Evolutionary conservation across 2,888 invertebrate genomes (phyloP).

Genomic region (Cheilosia vulpina): DNA sequence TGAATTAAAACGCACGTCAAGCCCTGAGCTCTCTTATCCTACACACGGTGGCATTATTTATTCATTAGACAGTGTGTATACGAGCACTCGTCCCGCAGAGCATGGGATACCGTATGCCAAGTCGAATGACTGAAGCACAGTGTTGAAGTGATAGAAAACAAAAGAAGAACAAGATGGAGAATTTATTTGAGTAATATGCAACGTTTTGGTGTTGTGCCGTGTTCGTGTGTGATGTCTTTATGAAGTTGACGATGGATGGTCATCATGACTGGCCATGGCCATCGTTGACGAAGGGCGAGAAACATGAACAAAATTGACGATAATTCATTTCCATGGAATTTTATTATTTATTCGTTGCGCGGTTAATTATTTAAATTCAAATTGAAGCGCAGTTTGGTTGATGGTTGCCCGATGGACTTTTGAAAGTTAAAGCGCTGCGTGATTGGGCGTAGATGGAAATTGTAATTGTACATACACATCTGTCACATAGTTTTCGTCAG

Average conservation of each 20-base stretch:
- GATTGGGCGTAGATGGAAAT: background rate
- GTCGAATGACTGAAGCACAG: slow-evolving; percentile 17
- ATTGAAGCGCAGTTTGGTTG: slow-evolving; percentile 26
- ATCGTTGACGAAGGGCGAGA: slow-evolving; percentile 62
- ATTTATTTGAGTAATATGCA: slow-evolving; percentile 49
- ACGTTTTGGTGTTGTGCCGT: slow-evolving; percentile 7
- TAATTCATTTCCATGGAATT: slow-evolving; percentile 73
- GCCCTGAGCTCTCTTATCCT: slow-evolving; percentile 41
- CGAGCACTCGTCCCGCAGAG: slow-evolving; percentile 11
- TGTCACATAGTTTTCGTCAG: background rate
- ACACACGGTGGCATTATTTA: slow-evolving; percentile 68
- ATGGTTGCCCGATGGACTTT: slow-evolving; percentile 24
- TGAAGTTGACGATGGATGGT: slow-evolving; percentile 55
- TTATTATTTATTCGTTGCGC: slow-evolving; percentile 48
- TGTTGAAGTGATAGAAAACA: slow-evolving; percentile 58
- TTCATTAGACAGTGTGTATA: slow-evolving; percentile 68
- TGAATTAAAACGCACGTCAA: slow-evolving; percentile 75
- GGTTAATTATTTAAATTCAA: slow-evolving; percentile 72
- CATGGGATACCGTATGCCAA: background rate
- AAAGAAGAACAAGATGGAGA: slow-evolving; percentile 48
- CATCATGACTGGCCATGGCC: slow-evolving; percentile 21
- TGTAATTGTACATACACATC: background rate
- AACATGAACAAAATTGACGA: slow-evolving; percentile 70
- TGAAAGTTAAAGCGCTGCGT: background rate
- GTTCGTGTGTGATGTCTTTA: slow-evolving; percentile 59